phyloP scores from a whole-genome alignment of 1,140 invertebrate species.

The Cyphomyrmex costatus region DNA sequence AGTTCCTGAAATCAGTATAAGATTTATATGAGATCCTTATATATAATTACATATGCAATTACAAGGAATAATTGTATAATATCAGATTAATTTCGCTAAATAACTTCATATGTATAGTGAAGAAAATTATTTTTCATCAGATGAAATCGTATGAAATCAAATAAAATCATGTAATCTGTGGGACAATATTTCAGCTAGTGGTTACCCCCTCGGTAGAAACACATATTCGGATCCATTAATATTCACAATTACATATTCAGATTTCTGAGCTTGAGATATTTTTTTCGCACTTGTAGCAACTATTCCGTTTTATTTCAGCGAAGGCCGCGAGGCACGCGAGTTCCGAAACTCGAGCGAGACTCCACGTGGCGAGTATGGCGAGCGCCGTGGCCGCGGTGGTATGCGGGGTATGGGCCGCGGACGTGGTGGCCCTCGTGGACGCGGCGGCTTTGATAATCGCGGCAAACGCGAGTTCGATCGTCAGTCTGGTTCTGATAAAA shows the following conservation, averaged over 20 bases:
- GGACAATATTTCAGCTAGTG: no score
- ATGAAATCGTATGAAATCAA: no score
- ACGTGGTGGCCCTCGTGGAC: conserved; percentile 84
- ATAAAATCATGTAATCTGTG: no score
- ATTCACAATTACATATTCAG: neutral
- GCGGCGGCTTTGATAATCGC: conserved; percentile 89
- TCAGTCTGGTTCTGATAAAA: conserved; percentile 97
- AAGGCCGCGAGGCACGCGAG: conserved; percentile 81
- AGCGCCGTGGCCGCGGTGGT: conserved; percentile 75
- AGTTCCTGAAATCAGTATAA: no score
- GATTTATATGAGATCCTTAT: no score
- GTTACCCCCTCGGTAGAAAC: no score
- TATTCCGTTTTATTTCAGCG: conserved; percentile 54
- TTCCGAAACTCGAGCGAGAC: conserved; percentile 77
- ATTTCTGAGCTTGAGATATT: neutral
- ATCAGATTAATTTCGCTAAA: no score
- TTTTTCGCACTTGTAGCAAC: neutral
- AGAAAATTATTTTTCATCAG: no score
- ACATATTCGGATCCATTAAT: neutral
- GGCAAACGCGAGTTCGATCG: conserved; percentile 97
- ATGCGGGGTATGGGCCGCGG: conserved; percentile 78
- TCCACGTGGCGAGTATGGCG: conserved; percentile 78
- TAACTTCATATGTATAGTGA: no score
- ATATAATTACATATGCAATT: no score
- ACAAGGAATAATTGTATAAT: no score